Conservation (phyloP, 1,140 invertebrate genomes). For the Pseudobourletiella spinata region DNA sequence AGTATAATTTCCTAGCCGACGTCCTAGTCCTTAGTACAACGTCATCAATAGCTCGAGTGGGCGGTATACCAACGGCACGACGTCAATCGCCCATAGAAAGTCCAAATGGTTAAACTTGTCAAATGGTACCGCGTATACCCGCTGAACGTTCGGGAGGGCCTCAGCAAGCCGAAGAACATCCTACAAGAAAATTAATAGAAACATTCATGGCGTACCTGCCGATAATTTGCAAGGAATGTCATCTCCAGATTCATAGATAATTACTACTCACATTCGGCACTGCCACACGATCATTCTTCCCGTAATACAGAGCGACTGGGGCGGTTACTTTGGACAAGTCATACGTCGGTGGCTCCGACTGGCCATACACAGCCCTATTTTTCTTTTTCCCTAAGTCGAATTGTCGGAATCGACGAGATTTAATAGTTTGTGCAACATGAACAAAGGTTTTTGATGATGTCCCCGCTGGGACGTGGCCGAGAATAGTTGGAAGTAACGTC, state of each 20-base stretch:
- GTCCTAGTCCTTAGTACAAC: too few relatives aligned
- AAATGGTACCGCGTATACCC: conserved; percentile 47
- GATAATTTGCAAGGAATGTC: too few relatives aligned
- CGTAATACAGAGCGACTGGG: too few relatives aligned
- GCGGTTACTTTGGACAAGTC: conserved; percentile 46
- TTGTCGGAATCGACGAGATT: conserved; percentile 19
- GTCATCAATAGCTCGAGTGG: conserved; percentile 30
- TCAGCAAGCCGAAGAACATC: conserved; percentile 28
- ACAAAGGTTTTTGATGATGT: conserved; percentile 45
- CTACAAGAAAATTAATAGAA: too few relatives aligned
- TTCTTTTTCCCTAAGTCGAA: conserved; percentile 39
- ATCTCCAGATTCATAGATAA: too few relatives aligned
- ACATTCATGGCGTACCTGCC: too few relatives aligned
- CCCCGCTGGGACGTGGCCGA: conserved; percentile 47
- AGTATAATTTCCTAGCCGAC: too few relatives aligned
- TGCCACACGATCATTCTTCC: conserved; percentile 59
- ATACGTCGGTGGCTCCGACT: conserved; percentile 42
- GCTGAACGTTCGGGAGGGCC: conserved; percentile 42
- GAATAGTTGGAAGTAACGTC: conserved; percentile 44
- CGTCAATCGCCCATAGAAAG: conserved; percentile 56
- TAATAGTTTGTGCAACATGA: conserved; percentile 37
- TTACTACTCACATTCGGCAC: conserved; percentile 40
- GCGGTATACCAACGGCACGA: conserved; percentile 50
- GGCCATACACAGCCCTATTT: conserved; percentile 40
- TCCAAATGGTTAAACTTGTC: conserved; percentile 60